These are phyloP conservation scores for Drosophila guanche DNA, from an alignment of 1,140 invertebrate species.

Conservation along the genomic window DNA sequence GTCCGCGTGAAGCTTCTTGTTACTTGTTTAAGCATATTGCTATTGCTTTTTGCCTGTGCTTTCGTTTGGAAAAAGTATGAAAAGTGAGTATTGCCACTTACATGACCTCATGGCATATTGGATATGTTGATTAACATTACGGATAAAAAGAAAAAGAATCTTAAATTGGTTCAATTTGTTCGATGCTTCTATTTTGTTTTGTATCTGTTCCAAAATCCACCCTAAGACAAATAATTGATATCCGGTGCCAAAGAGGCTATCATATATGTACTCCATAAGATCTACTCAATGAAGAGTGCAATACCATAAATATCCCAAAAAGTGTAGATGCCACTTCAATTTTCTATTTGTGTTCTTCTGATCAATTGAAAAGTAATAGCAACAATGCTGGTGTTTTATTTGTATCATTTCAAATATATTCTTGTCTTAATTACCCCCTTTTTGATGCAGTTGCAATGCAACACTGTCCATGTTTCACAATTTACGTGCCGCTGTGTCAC, in stretches of 20 bases:
- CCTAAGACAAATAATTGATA: conserved; percentile 65
- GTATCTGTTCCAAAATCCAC: conserved; percentile 19
- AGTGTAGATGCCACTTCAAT: conserved; percentile 25
- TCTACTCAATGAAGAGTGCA: no score
- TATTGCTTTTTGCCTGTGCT: conserved; percentile 41
- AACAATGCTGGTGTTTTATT: no score
- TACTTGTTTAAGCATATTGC: conserved; percentile 45
- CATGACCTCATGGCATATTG: no score
- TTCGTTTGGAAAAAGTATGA: conserved; percentile 59
- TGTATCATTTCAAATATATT: neutral
- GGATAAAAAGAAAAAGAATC: no score
- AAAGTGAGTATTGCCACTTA: no score
- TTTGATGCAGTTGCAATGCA: conserved; percentile 70
- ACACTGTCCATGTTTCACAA: conserved; percentile 80
- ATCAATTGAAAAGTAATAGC: no score
- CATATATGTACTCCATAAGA: no score
- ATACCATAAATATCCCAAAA: conserved; percentile 32
- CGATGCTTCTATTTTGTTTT: no score
- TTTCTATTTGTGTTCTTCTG: conserved; percentile 18
- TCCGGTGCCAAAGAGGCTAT: conserved; percentile 51
- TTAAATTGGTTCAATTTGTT: no score
- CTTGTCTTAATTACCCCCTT: conserved; percentile 25
- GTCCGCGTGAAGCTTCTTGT: conserved; percentile 52
- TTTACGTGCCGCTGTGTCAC: conserved; percentile 65
- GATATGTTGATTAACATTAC: no score